These are phyloP conservation scores for Aphelocoma coerulescens DNA, from an alignment of 2,113 vertebrate species.

Conservation along the genomic window DNA sequence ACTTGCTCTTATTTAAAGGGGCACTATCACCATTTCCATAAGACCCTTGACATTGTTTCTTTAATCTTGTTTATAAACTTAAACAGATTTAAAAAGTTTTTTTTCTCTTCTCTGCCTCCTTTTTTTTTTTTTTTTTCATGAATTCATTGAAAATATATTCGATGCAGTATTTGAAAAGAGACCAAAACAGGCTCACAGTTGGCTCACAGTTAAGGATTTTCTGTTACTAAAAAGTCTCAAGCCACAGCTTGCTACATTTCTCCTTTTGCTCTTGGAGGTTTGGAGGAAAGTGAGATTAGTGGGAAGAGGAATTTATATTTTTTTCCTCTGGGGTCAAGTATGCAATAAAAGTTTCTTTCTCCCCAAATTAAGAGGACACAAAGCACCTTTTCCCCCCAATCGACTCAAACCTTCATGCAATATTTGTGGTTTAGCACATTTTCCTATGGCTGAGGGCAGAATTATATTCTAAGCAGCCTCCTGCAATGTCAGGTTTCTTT, in stretches of 20 bases:
- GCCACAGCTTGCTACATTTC: slow-evolving; percentile 38
- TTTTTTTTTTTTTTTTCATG: slow-evolving; percentile 24
- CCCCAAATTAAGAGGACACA: slow-evolving; percentile 6
- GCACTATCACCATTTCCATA: slow-evolving; percentile 72
- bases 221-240: slow-evolving; percentile 60
- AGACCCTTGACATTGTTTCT: slow-evolving; percentile 75
- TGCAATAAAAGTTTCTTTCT: slow-evolving; percentile 17
- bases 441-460: background rate
- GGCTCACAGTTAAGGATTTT: slow-evolving; percentile 60
- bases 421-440: background rate
- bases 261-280: slow-evolving; percentile 48
- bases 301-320: background rate
- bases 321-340: background rate
- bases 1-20: slow-evolving; percentile 77
- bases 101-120: background rate
- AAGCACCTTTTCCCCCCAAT: background rate
- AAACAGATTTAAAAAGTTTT: slow-evolving; percentile 72
- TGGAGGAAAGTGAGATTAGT: slow-evolving; percentile 38
- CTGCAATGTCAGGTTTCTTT: background rate
- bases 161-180: slow-evolving; percentile 66
- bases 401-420: background rate
- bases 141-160: slow-evolving; percentile 71
- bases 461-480: background rate
- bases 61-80: slow-evolving; percentile 79
- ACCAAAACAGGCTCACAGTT: slow-evolving; percentile 56